These are phyloP conservation scores for Lasioglossum zephyrum DNA, from an alignment of 2,888 invertebrate genomes.

Conservation along the genomic window DNA sequence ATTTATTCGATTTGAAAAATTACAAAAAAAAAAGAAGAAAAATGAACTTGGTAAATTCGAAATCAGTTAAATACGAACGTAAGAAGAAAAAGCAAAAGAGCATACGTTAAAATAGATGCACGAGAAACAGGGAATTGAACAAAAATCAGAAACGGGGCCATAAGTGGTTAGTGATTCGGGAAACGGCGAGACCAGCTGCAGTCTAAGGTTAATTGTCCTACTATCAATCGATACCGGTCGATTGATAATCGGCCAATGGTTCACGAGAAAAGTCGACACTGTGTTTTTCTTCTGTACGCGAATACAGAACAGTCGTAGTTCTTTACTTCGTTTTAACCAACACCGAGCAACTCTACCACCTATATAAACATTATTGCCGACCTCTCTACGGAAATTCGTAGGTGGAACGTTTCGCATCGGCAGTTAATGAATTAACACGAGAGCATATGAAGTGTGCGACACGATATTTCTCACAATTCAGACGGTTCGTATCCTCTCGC, in stretches of 20 bases:
- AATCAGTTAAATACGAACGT: conserved; percentile 33
- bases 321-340: conserved; percentile 56
- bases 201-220: conserved; percentile 60
- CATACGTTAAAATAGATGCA: conserved; percentile 1
- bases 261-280: conserved; percentile 52
- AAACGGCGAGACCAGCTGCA: conserved; percentile 76
- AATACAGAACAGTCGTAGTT: conserved; percentile 68
- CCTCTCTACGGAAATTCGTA: conserved; percentile 44
- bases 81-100: conserved; percentile 25
- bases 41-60: conserved; percentile 25
- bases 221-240: conserved; percentile 73
- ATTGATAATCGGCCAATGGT: conserved; percentile 60
- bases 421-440: conserved; percentile 67
- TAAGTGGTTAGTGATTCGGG: conserved; percentile 54
- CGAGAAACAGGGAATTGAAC: conserved; percentile 38
- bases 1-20: conserved; percentile 7
- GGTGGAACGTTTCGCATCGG: conserved; percentile 65
- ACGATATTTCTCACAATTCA: conserved; percentile 44
- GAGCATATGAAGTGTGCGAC: conserved; percentile 58
- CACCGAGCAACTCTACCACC: conserved; percentile 61
- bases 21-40: not conserved
- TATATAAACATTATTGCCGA: conserved; percentile 69
- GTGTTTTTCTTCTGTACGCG: conserved; percentile 58
- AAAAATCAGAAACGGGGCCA: conserved; percentile 43
- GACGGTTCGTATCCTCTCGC: conserved; percentile 56